phyloP scores from a whole-genome alignment of 2,113 vertebrate genomes.

The Mustela lutreola region DNA sequence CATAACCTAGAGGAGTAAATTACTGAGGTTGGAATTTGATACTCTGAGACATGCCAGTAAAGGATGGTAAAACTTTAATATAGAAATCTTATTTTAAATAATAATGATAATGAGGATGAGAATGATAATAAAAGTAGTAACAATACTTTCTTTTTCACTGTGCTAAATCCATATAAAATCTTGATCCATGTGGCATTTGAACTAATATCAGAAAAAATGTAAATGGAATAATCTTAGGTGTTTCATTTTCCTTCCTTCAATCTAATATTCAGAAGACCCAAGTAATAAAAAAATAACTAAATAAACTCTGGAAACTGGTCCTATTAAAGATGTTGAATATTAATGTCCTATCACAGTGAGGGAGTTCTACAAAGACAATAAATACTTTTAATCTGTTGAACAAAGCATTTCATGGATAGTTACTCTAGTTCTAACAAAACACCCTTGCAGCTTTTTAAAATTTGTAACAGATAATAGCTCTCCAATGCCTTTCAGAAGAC shows the following conservation, averaged over 20 bases:
- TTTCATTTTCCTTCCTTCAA: constrained; percentile 24
- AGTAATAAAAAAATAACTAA: neutral
- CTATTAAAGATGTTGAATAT: neutral
- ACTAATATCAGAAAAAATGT: neutral
- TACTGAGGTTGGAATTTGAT: neutral
- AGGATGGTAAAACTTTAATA: neutral
- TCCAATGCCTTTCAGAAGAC: neutral
- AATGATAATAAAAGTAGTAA: neutral
- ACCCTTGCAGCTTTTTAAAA: neutral
- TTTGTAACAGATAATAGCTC: neutral
- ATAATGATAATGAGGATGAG: neutral
- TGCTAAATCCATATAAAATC: neutral
- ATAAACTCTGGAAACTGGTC: neutral
- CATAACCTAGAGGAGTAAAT: neutral
- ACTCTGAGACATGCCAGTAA: neutral
- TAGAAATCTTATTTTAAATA: constrained; percentile 13
- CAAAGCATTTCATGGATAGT: neutral
- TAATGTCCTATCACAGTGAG: neutral
- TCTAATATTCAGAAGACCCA: constrained; percentile 4
- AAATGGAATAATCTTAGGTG: neutral
- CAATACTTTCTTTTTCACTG: neutral
- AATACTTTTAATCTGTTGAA: neutral
- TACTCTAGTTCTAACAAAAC: constrained; percentile 24
- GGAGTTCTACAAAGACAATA: neutral
- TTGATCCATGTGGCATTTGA: neutral